Evolutionary conservation across 1,140 invertebrate genomes (phyloP).

Genomic region (Drosophila ambigua): DNA sequence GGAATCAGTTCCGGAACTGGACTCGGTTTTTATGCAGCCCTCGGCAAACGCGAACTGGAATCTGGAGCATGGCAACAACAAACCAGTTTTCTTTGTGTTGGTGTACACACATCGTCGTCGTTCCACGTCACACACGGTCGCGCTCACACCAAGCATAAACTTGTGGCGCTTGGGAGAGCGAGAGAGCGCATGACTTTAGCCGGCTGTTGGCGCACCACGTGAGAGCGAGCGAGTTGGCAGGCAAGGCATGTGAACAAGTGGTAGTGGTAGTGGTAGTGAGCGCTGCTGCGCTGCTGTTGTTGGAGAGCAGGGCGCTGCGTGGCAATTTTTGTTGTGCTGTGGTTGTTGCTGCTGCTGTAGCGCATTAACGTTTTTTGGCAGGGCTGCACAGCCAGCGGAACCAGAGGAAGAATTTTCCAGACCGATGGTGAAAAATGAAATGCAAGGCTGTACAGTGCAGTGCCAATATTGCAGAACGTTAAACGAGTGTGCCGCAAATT

Average conservation of each 20-base stretch:
- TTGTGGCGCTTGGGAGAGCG: constrained; percentile 58
- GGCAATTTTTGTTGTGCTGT: constrained; percentile 49
- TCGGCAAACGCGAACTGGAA: no score
- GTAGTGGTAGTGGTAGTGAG: constrained; percentile 29
- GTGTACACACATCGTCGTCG: constrained; percentile 2
- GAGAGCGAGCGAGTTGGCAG: constrained; percentile 39
- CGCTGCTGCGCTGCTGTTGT: constrained; percentile 23
- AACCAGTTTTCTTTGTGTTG: not conserved
- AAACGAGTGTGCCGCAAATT: no score
- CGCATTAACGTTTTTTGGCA: constrained; percentile 4
- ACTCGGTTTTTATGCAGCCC: no score
- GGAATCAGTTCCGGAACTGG: constrained; percentile 1
- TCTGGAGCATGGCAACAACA: not conserved
- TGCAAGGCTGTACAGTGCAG: no score
- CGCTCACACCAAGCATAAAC: constrained; percentile 45
- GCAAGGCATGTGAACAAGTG: constrained; percentile 54
- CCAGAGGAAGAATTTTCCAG: not conserved
- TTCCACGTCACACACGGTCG: constrained; percentile 4
- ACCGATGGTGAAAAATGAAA: no score
- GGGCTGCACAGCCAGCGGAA: constrained; percentile 8
- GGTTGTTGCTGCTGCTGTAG: constrained; percentile 19
- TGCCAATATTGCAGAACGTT: no score
- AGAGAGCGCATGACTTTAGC: constrained; percentile 50
- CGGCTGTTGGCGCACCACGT: constrained; percentile 29
- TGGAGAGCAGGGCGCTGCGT: constrained; percentile 61